phyloP scores from a whole-genome alignment of 2,797 vertebrate genomes.

The Oreochromis grahami region DNA sequence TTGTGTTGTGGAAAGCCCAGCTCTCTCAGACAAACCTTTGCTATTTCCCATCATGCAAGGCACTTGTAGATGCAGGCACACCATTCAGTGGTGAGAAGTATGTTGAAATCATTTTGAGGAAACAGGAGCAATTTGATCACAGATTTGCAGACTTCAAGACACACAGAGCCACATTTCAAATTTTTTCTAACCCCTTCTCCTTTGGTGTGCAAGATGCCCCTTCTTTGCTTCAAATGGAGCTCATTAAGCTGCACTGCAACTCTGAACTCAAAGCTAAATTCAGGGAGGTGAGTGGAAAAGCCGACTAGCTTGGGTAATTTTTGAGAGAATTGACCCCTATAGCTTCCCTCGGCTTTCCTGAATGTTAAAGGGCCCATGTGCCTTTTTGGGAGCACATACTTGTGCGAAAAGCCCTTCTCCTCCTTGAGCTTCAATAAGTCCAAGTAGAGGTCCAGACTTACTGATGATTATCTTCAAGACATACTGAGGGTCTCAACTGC shows the following conservation, averaged over 20 bases:
- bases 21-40: neutral
- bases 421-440: accelerated
- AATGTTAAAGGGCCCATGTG: neutral
- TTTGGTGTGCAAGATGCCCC: accelerated
- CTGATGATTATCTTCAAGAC: neutral
- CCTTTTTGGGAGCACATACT: neutral
- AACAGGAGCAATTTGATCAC: accelerated
- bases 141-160: accelerated
- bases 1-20: neutral
- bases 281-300: neutral
- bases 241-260: accelerated
- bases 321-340: neutral
- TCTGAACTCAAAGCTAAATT: neutral
- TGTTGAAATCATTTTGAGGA: neutral
- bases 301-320: accelerated
- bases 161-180: neutral
- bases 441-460: neutral
- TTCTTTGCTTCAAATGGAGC: neutral
- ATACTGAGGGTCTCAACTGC: neutral
- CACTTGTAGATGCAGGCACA: neutral
- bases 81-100: neutral
- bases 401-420: accelerated
- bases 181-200: neutral
- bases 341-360: neutral
- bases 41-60: conserved; percentile 8